Evolutionary conservation across 2,797 vertebrate species (phyloP).

Genomic region (Choloepus didactylus): DNA sequence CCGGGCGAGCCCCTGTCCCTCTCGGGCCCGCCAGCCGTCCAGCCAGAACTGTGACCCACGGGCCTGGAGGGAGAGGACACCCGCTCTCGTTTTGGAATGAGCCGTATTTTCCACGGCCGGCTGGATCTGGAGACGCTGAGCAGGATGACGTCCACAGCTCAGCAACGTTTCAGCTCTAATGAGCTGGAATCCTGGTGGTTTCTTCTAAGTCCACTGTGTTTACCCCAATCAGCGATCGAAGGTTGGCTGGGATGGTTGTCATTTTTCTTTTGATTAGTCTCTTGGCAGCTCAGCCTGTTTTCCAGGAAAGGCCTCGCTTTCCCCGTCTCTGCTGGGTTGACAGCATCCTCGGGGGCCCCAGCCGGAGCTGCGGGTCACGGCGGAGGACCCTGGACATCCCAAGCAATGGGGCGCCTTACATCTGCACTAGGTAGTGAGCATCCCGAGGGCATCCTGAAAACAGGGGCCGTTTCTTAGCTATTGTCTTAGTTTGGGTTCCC

Average conservation of each 20-base stretch:
- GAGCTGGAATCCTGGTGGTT: slow-evolving; percentile 76
- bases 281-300: slow-evolving; percentile 62
- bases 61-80: neutral
- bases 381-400: rapidly evolving
- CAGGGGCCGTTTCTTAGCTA: rapidly evolving
- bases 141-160: neutral
- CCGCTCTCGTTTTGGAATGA: slow-evolving; percentile 11
- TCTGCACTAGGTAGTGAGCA: neutral
- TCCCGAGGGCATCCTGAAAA: neutral
- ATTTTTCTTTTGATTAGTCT: slow-evolving; percentile 45
- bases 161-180: slow-evolving; percentile 31
- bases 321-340: neutral
- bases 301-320: slow-evolving; percentile 73
- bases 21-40: rapidly evolving
- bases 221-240: slow-evolving; percentile 76
- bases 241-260: slow-evolving; percentile 39
- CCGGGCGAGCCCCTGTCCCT: neutral
- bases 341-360: neutral
- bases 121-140: slow-evolving; percentile 50
- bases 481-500: neutral
- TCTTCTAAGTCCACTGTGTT: slow-evolving; percentile 78
- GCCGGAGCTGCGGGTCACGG: rapidly evolving
- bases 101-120: slow-evolving; percentile 46
- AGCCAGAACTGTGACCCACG: neutral
- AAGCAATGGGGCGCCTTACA: rapidly evolving